Conservation (phyloP, 2,888 invertebrate genomes). For the Xylocampa areola region DNA sequence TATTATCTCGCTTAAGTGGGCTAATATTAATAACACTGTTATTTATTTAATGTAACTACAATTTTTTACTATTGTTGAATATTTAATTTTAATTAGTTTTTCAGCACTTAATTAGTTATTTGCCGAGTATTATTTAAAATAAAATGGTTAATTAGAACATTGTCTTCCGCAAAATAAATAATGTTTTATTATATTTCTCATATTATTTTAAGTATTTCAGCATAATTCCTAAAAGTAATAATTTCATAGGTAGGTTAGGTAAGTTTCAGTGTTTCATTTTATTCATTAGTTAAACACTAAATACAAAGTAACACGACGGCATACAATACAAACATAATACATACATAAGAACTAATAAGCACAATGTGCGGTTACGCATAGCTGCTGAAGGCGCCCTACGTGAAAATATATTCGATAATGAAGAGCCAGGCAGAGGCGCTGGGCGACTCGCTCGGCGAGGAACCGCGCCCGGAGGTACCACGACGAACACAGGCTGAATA, state of each 20-base stretch:
- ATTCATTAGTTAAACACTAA: slow-evolving; percentile 33
- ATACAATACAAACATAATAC: slow-evolving; percentile 56
- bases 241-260: not conserved
- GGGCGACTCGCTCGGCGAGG: slow-evolving; percentile 88
- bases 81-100: not conserved
- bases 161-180: not conserved
- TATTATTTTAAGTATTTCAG: not conserved
- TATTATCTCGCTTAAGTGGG: slow-evolving; percentile 16
- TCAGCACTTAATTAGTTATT: not conserved
- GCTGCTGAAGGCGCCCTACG: slow-evolving; percentile 99
- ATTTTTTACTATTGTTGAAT: slow-evolving; percentile 2
- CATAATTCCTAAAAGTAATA: too few species aligned
- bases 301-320: slow-evolving; percentile 53
- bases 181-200: not conserved
- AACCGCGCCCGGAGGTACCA: slow-evolving; percentile 86
- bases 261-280: slow-evolving; percentile 1
- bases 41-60: slow-evolving; percentile 7
- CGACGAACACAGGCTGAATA: slow-evolving; percentile 55
- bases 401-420: slow-evolving; percentile 98
- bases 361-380: slow-evolving; percentile 71
- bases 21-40: slow-evolving; percentile 8
- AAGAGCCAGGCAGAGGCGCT: slow-evolving; percentile 95
- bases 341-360: slow-evolving; percentile 37
- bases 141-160: not conserved
- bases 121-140: not conserved